Evolutionary conservation across 2,797 vertebrate genomes (phyloP), one percentile per base, ranked within the genome.

Genomic region (Falco peregrinus): DNA sequence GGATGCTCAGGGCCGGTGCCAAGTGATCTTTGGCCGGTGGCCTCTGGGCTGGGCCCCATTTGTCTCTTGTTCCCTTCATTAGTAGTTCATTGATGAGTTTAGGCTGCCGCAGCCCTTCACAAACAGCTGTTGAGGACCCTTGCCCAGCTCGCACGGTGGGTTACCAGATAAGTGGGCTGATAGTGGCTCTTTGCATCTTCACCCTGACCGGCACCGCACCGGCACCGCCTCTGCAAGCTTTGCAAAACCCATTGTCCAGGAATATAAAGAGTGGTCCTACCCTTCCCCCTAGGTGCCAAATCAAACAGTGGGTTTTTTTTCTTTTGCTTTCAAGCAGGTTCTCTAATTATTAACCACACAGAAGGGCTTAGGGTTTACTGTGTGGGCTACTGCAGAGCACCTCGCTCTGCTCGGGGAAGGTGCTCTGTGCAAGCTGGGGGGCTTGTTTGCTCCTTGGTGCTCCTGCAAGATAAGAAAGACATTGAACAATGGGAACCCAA

Each of bases 391-490:
- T 65, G 51, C 5, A 0, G 53, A 86, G 68, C 54, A 54, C 83
- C 39, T 83, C 0, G 0, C 33, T 61, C 7, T 0, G 0, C 33
- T 61, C 8, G 2, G 37, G 53, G 24, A 93, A 94, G 67, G 35
- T 71, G 82, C 35, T 67, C 63, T 85, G 65, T 64, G 57, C 43
- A 60, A 61, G 37, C 68, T 1, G 0, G 61, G 53, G 20, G 26
- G 13, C 11, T 53, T 83, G 35, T 91, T 89, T 90, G 67, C 48
- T 94, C 51, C 63, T 67, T 35, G 19, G 15, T 3, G 3, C 24
- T 89, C 69, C 84, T 90, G 71, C 8, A 17, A 87, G 93, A 84
- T 89, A 90, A 89, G 82, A 69, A 69, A 83, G 71, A 69, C 59
- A 45, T 48, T 79, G 77, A 92, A 92, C 90, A 93, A 88, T 85